Evolutionary conservation across 1,140 invertebrate species (phyloP).

Genomic region (Rhopalosiphum padi): DNA sequence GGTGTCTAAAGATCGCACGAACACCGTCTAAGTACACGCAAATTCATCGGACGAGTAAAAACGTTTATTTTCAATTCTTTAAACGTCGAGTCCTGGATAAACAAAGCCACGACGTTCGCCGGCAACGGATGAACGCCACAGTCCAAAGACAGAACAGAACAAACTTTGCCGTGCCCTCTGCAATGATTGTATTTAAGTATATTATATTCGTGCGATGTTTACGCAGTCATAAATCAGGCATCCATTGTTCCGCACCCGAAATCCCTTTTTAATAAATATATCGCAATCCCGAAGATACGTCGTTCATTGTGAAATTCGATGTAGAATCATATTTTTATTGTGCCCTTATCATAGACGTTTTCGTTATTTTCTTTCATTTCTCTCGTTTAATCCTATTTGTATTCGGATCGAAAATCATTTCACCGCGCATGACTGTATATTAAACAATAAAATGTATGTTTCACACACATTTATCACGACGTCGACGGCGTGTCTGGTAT

Average conservation of each 20-base stretch:
- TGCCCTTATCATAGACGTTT: neutral
- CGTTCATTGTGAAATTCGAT: neutral
- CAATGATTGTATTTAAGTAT: neutral
- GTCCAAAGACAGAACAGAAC: neutral
- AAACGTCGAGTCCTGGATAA: neutral
- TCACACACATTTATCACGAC: slow-evolving; percentile 30
- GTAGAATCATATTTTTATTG: neutral
- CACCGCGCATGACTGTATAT: neutral
- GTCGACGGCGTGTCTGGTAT: neutral
- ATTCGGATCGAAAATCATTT: neutral
- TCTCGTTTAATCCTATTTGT: slow-evolving; percentile 14
- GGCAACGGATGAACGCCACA: neutral
- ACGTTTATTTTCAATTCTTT: neutral
- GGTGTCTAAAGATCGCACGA: neutral
- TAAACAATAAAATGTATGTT: neutral
- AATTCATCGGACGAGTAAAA: neutral
- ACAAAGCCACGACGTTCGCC: neutral
- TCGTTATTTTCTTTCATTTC: neutral
- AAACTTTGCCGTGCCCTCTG: neutral
- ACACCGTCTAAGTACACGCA: neutral
- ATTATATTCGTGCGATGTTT: neutral
- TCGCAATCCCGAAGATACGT: neutral
- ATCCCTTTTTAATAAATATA: slow-evolving; percentile 43
- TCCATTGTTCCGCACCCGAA: neutral
- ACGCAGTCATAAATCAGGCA: slow-evolving; percentile 36